A percentile compares a stretch with the other conserved stretches of the same genome.
phyloP scores from a whole-genome alignment of 2,888 invertebrate species.

The Bimastos eiseni region DNA sequence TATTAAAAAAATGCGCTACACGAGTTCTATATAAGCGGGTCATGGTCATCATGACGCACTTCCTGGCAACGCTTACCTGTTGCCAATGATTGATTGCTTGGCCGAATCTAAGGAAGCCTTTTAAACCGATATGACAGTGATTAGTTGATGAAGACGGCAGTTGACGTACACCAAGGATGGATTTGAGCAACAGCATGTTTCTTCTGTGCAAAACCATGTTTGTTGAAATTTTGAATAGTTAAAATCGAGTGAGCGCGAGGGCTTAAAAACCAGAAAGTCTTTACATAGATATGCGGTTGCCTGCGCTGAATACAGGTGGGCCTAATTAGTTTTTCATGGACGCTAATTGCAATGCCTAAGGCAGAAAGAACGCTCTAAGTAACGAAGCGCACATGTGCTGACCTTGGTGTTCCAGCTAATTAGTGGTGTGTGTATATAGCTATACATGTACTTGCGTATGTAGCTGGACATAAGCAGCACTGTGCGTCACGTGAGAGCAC shows the following conservation, averaged over 20 bases:
- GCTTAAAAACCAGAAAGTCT: background rate
- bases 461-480: background rate
- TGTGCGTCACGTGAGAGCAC: background rate
- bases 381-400: background rate
- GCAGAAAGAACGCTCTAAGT: background rate
- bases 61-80: constrained; percentile 3
- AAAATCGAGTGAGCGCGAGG: background rate
- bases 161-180: background rate
- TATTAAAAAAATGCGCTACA: background rate
- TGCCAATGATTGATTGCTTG: background rate
- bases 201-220: background rate
- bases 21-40: background rate
- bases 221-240: background rate
- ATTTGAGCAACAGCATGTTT: background rate
- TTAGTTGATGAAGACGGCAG: background rate
- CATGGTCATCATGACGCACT: background rate
- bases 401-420: background rate
- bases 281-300: background rate
- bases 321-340: background rate
- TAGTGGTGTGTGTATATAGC: background rate
- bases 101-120: background rate
- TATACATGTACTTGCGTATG: background rate
- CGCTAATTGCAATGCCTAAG: background rate
- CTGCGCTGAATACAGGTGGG: background rate
- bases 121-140: background rate